A percentile compares a stretch with the other conserved stretches of the same genome.
Conservation (phyloP, 2,113 vertebrate genomes). For the Lepidothrix coronata region DNA sequence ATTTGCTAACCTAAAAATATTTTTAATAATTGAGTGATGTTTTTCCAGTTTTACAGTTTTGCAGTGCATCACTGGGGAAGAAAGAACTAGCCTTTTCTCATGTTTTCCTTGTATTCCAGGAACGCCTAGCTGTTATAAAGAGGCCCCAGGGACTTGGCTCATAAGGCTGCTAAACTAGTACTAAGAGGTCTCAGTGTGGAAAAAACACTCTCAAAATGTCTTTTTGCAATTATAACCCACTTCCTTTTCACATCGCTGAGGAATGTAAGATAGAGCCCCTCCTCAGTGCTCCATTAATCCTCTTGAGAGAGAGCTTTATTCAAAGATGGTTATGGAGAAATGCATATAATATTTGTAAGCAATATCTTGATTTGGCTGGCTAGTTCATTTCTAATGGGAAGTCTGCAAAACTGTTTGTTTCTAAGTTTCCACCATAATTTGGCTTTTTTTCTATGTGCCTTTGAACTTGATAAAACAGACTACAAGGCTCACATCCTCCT, state of each 20-base stretch:
- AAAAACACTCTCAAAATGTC: background rate
- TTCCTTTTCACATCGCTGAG: background rate
- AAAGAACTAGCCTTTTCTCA: background rate
- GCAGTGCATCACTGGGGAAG: background rate
- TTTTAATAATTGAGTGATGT: background rate
- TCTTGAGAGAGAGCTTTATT: background rate
- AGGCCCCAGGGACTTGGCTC: background rate
- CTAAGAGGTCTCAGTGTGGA: background rate
- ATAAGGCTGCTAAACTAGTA: background rate
- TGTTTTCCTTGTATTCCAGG: background rate
- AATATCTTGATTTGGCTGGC: background rate
- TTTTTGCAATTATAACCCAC: background rate
- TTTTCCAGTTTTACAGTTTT: background rate
- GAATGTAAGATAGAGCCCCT: background rate
- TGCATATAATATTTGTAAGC: background rate
- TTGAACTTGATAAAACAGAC: background rate
- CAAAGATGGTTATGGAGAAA: background rate
- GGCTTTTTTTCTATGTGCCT: background rate
- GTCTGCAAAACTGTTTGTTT: background rate
- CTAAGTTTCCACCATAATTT: background rate
- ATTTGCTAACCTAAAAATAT: background rate
- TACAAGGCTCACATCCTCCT: background rate
- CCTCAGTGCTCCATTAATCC: background rate
- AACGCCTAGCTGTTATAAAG: background rate
- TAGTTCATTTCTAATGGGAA: background rate